Evolutionary conservation across 2,888 invertebrate genomes (phyloP), one percentile per base, ranked within the genome.

Genomic region (Noctua janthe): DNA sequence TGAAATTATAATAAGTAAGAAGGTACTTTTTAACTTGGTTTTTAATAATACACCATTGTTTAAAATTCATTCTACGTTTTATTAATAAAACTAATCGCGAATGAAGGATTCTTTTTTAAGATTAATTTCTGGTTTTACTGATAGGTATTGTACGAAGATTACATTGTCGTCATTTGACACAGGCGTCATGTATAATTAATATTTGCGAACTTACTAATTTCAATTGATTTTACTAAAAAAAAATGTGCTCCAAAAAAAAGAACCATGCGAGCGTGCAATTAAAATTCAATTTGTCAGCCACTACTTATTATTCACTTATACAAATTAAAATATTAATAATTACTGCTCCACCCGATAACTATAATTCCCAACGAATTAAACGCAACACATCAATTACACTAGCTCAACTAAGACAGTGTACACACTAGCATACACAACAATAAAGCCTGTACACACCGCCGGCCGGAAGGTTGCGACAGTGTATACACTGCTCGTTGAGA

Each of bases 401-500:
- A 64, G 56, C 74, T 64, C 59, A 43, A 71, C 81, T 80, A 76
- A 88, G 80, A 82, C 83, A 77, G 71, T 76, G 78, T 82, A 76
- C 82, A 83, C 83, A 83, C 84, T 47, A 72, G 76, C 78, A 70
- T 87, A 84, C 82, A 82, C 74, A 84, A 85, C 78, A 89, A 86
- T 84, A 89, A 80, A 83, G 84, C 82, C 73, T 51, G 76, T 79
- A 83, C 83, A 88, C 76, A 88, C 83, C 84, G 43, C 77, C 82
- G 79, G 78, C 79, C 82, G 78, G 84, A 88, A 88, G 90, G 87
- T 89, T 87, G 87, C 86, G 89, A 91, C 89, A 85, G 89, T 90
- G 91, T 91, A 87, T 89, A 90, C 88, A 91, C 82, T 74, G 86
- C 87, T 90, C 88, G 89, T 88, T 84, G 89, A 90, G 87, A 89